Base-by-base conservation (phyloP, 2,888 invertebrate genomes). In the Temnothorax rugatulus region DNA sequence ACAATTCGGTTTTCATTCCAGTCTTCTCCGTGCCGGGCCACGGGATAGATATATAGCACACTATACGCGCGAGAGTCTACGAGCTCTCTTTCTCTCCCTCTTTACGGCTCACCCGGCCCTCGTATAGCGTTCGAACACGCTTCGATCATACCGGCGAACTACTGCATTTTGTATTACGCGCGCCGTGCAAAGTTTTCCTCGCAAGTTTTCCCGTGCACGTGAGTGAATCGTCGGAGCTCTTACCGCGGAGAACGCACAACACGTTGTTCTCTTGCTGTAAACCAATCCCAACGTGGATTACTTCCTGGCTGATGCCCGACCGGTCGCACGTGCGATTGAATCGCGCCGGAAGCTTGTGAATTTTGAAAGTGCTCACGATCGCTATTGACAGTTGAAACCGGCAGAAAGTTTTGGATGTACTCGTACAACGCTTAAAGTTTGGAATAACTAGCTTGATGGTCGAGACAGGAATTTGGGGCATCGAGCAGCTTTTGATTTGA, bases 1-100 rank as follows among this genome's bases (percentile, higher is more conserved):
- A 93, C 92, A 93, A 92, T 92, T 94, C 92, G 91, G 91, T 92
- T 92, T 90, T 89, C 90, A 91, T 91, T 91, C 90, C 93, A 93
- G 93, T 93, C 92, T 91, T 91, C 90, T 86, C 85, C 84, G 88
- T 90, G 84, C 88, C 90, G 89, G 86, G 89, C 87, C 74, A 85
- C 84, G 64, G 86, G 81, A 87, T 89, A 89, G 90, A 90, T 89
- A 90, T 89, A 89, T 66, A 71, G 74, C 77, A 83, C 79, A 66
- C 25, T 29, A 29, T 29, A 29, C 41, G 25, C 81, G 44, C 84
- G 82, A 82, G 81, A 82, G 79, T 63, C 75, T 83, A 84, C 84
- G 82, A 82, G 83, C 69, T 59, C 44, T 57, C 21, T 54, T 44
- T 57, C 52, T 50, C 76, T 76, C 38, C 25, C 18, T 25, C 83